phyloP scores from a whole-genome alignment of 2,888 invertebrate species.

The Bembecia ichneumoniformis region DNA sequence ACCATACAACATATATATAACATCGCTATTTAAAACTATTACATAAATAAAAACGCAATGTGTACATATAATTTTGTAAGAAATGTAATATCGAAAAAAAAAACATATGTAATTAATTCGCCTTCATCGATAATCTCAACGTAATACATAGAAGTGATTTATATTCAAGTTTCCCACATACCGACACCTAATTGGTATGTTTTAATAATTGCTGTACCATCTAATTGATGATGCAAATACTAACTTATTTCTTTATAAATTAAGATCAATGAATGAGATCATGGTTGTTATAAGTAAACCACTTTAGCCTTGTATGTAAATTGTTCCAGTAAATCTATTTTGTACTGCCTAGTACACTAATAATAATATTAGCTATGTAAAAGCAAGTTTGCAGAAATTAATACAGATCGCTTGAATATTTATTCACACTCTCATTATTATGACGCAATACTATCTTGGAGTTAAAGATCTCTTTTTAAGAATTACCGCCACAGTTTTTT shows the following conservation, averaged over 20 bases:
- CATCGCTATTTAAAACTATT: no score
- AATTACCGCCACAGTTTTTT: no score
- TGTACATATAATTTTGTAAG: no score
- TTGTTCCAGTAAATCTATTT: constrained; percentile 39
- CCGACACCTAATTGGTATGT: neutral
- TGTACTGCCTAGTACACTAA: neutral
- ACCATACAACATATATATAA: no score
- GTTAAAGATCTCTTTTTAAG: no score
- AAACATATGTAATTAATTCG: neutral
- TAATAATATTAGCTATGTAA: neutral
- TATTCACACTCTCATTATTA: neutral
- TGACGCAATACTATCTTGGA: neutral
- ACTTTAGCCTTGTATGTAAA: constrained; percentile 44
- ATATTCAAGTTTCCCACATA: neutral
- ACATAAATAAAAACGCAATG: no score
- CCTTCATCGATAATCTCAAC: neutral
- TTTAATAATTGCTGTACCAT: neutral
- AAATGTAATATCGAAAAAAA: no score
- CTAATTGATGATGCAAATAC: neutral
- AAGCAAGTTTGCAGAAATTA: neutral
- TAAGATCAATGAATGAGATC: constrained; percentile 36
- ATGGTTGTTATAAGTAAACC: constrained; percentile 35
- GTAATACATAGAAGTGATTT: neutral
- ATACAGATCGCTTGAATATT: neutral
- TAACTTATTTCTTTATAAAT: constrained; percentile 1